A percentile compares a stretch with the other conserved stretches of the same genome.
These are phyloP conservation scores for Aplodontia rufa DNA, from an alignment of 2,113 vertebrate species.

Conservation along the genomic window DNA sequence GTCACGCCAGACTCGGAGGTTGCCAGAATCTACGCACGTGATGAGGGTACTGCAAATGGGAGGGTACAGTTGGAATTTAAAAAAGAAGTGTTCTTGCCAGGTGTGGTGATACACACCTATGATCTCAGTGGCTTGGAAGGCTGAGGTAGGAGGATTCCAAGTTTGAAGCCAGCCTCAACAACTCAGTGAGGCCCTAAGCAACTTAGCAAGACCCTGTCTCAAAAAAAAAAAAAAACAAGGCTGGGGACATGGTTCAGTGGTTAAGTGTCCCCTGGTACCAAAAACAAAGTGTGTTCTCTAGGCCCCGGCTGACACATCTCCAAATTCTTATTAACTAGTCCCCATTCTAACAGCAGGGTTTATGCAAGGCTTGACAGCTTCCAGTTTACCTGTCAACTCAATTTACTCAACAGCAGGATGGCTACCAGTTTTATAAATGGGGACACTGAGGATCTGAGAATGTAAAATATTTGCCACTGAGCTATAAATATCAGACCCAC, in stretches of 20 bases:
- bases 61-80: neutral
- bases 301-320: neutral
- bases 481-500: neutral
- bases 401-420: neutral
- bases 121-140: too few relatives aligned
- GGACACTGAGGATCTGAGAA: neutral
- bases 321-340: neutral
- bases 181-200: too few relatives aligned
- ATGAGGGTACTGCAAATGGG: constrained; percentile 79
- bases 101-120: too few relatives aligned
- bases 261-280: too few relatives aligned
- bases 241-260: too few relatives aligned
- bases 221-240: neutral
- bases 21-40: constrained; percentile 89
- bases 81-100: neutral
- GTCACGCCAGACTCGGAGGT: constrained; percentile 87
- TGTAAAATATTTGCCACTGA: neutral
- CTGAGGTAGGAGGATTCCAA: too few relatives aligned
- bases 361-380: neutral
- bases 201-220: too few relatives aligned
- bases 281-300: neutral
- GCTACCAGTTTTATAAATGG: neutral
- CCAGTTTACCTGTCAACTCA: neutral
- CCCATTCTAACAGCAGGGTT: neutral
- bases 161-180: too few relatives aligned